Evolutionary conservation across 2,888 invertebrate genomes (phyloP).

Genomic region (Seira sanloemensis): DNA sequence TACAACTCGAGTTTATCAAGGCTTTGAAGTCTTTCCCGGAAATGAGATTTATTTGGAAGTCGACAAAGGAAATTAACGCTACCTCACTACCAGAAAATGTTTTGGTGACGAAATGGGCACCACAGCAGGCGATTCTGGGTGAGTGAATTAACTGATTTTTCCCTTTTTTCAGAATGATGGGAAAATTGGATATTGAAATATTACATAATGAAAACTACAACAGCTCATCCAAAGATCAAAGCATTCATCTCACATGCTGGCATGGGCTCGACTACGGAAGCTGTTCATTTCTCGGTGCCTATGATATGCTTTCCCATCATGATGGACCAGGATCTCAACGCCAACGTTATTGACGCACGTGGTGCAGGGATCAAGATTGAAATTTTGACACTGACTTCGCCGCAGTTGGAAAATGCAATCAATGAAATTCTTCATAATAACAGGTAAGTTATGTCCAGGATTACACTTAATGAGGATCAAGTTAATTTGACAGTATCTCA

Average conservation of each 20-base stretch:
- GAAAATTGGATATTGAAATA: neutral
- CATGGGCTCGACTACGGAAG: slow-evolving; percentile 66
- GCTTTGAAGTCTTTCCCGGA: slow-evolving; percentile 34
- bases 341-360: slow-evolving; percentile 30
- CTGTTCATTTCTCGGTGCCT: slow-evolving; percentile 61
- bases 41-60: slow-evolving; percentile 61
- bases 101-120: slow-evolving; percentile 43
- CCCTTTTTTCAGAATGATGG: no score
- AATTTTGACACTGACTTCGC: slow-evolving; percentile 41
- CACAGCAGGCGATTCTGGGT: slow-evolving; percentile 49
- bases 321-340: slow-evolving; percentile 69
- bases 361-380: slow-evolving; percentile 63
- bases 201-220: neutral
- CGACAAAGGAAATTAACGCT: slow-evolving; percentile 24
- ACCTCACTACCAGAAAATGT: slow-evolving; percentile 30
- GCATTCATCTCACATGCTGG: slow-evolving; percentile 68
- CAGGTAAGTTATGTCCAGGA: slow-evolving; percentile 18
- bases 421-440: slow-evolving; percentile 39
- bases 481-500: neutral
- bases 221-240: slow-evolving; percentile 67
- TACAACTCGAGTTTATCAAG: slow-evolving; percentile 40
- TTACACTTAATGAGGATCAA: neutral
- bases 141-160: no score
- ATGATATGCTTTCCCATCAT: slow-evolving; percentile 56
- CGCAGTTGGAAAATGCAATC: slow-evolving; percentile 51